These are phyloP conservation scores for Drosophila cognata DNA, from an alignment of 2,888 invertebrate genomes.

Conservation along the genomic window DNA sequence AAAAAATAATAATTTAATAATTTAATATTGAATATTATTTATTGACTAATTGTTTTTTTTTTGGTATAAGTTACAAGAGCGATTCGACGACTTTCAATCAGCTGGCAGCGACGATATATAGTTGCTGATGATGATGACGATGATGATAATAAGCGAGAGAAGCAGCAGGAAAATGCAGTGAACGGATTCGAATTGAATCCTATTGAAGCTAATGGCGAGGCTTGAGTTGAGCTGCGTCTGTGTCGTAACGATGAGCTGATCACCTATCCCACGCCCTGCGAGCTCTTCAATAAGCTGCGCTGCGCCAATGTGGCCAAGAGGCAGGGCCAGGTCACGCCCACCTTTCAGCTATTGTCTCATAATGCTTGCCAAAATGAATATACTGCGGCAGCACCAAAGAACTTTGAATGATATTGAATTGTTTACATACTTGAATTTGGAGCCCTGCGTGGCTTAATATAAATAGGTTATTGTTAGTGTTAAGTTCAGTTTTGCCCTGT, in stretches of 20 bases:
- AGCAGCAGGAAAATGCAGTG: background rate
- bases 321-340: constrained; percentile 28
- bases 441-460: no score
- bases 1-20: no score
- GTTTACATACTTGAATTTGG: no score
- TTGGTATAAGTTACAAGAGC: background rate
- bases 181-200: background rate
- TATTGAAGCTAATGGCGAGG: constrained; percentile 36
- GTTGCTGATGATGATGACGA: constrained; percentile 3
- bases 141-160: background rate
- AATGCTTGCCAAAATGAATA: constrained; percentile 26
- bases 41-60: no score
- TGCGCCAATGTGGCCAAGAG: constrained; percentile 51
- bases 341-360: constrained; percentile 46
- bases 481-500: no score
- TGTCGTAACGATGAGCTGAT: constrained; percentile 42
- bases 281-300: constrained; percentile 60
- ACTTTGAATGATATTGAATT: no score
- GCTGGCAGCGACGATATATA: constrained; percentile 40
- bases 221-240: constrained; percentile 54
- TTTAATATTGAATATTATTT: no score
- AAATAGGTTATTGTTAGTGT: no score
- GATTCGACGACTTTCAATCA: constrained; percentile 12
- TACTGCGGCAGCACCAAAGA: no score
- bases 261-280: constrained; percentile 66